These are phyloP conservation scores for Nematostella vectensis DNA, from an alignment of 92 coral and sea anemone genomes.

Conservation along the genomic window DNA sequence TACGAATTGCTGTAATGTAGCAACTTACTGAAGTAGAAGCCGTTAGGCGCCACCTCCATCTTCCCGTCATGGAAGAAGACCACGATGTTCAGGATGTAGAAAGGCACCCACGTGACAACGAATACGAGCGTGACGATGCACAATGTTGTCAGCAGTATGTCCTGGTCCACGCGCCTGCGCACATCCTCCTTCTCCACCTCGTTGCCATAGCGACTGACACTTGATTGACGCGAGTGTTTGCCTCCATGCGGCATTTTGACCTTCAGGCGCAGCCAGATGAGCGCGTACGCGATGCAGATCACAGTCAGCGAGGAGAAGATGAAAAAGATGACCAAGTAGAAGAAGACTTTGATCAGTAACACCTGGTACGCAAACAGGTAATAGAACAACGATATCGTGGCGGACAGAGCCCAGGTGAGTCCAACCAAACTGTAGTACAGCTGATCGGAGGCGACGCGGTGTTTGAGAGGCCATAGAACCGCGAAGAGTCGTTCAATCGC, in stretches of 20 bases:
- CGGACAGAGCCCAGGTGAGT: constrained; percentile 57
- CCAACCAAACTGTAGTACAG: constrained; percentile 42
- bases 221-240: background rate
- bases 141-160: constrained; percentile 38
- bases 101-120: constrained; percentile 71
- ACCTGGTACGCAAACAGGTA: constrained; percentile 48
- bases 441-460: constrained; percentile 36
- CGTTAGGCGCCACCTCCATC: constrained; percentile 23
- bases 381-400: constrained; percentile 40
- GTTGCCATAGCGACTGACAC: constrained; percentile 6
- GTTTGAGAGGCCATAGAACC: constrained; percentile 56
- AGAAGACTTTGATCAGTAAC: constrained; percentile 42
- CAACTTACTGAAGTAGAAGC: constrained; percentile 37
- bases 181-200: constrained; percentile 2
- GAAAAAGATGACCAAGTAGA: constrained; percentile 50
- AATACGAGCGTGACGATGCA: constrained; percentile 62
- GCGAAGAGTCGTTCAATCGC: constrained; percentile 64
- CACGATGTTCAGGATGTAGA: constrained; percentile 61
- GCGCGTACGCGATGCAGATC: constrained; percentile 55
- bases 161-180: constrained; percentile 21
- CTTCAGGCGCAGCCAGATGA: constrained; percentile 57
- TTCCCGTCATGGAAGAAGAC: constrained; percentile 42
- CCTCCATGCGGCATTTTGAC: constrained; percentile 1
- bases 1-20: constrained; percentile 47
- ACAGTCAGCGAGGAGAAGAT: constrained; percentile 46